These are phyloP conservation scores for Cyclopterus lumpus DNA, from an alignment of 2,797 vertebrate genomes.

Conservation along the genomic window DNA sequence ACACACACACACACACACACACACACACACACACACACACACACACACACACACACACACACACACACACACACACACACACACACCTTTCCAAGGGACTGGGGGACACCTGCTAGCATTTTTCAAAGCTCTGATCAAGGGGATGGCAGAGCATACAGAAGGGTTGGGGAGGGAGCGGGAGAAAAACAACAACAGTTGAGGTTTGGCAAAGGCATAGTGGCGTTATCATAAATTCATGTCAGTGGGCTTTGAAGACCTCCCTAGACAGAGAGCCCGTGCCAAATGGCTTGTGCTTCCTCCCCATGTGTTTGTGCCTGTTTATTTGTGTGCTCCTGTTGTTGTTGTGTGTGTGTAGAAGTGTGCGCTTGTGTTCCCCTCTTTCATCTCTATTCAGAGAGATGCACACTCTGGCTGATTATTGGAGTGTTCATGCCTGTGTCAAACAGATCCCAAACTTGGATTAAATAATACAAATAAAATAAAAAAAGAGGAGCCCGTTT, in stretches of 20 bases:
- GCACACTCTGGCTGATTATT: conserved; percentile 82
- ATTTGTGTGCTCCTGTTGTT: conserved; percentile 63
- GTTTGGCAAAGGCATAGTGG: conserved; percentile 84
- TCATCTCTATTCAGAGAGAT: conserved; percentile 86
- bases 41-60: conserved; percentile 23
- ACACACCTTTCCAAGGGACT: conserved; percentile 76
- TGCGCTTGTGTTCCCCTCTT: conserved; percentile 74
- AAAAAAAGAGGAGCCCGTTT: conserved; percentile 46
- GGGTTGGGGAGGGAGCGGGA: conserved; percentile 68
- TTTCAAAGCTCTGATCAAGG: conserved; percentile 84
- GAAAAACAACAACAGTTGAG: conserved; percentile 85
- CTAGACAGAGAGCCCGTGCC: conserved; percentile 78
- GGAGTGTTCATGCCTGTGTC: conserved; percentile 78
- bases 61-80: conserved; percentile 36
- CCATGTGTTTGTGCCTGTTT: conserved; percentile 76
- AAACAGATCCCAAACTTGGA: conserved; percentile 79
- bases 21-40: conserved; percentile 34
- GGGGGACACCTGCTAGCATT: conserved; percentile 85
- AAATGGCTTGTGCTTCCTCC: conserved; percentile 79
- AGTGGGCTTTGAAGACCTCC: conserved; percentile 88
- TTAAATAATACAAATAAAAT: conserved; percentile 56
- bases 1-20: conserved; percentile 35
- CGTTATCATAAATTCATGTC: conserved; percentile 88
- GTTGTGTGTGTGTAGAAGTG: conserved; percentile 57
- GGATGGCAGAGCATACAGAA: conserved; percentile 77